Conservation (phyloP, 1,140 invertebrate genomes). For the Stegodyphus dumicola region DNA sequence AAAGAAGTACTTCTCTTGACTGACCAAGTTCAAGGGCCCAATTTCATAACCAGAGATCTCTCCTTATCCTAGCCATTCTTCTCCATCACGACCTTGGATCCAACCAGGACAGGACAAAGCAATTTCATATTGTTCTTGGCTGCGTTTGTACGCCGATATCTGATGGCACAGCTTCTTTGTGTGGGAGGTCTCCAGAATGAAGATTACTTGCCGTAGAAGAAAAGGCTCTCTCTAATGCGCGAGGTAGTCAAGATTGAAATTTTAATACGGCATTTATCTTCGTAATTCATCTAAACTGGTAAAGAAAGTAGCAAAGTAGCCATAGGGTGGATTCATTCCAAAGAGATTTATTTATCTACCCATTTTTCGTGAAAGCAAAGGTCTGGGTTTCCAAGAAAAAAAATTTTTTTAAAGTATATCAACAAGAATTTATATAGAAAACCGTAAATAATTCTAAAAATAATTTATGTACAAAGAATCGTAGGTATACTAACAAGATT, state of each 20-base stretch:
- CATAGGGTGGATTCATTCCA: too few relatives aligned
- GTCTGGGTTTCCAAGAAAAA: too few relatives aligned
- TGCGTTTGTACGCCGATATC: neutral
- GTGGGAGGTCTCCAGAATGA: neutral
- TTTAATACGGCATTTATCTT: neutral
- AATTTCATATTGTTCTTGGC: slow-evolving; percentile 20
- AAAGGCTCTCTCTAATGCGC: neutral
- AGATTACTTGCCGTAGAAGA: neutral
- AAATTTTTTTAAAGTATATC: too few relatives aligned
- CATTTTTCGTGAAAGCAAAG: too few relatives aligned
- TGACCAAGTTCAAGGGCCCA: slow-evolving; percentile 25
- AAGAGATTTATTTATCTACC: too few relatives aligned
- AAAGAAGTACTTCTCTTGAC: neutral
- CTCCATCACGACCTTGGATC: slow-evolving; percentile 34
- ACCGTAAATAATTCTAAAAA: too few relatives aligned
- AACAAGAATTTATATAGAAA: too few relatives aligned
- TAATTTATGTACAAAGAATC: too few relatives aligned
- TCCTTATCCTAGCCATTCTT: neutral
- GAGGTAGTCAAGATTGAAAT: neutral
- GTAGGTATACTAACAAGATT: too few relatives aligned
- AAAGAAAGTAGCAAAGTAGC: too few relatives aligned
- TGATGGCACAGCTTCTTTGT: neutral
- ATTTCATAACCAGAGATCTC: slow-evolving; percentile 5
- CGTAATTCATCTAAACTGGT: too few relatives aligned
- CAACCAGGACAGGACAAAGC: slow-evolving; percentile 8